These are phyloP conservation scores for Elaphurus davidianus DNA, from an alignment of 2,113 vertebrate species.

Conservation along the genomic window DNA sequence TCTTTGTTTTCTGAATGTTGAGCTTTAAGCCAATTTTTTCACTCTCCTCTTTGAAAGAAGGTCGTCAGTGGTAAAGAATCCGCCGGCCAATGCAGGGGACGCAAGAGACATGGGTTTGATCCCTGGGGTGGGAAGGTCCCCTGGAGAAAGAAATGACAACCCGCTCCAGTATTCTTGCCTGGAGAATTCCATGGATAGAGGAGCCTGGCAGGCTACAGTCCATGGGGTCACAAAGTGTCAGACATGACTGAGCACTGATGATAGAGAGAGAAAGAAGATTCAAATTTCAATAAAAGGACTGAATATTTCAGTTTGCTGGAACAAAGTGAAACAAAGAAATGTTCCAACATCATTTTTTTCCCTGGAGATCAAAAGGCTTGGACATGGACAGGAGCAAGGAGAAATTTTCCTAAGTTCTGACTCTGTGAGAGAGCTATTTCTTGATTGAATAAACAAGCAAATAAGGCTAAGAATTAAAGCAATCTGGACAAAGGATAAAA, in stretches of 20 bases:
- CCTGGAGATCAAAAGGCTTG: constrained; percentile 46
- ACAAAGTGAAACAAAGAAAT: constrained; percentile 64
- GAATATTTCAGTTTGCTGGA: constrained; percentile 51
- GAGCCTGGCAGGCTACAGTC: not conserved
- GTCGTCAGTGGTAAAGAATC: not conserved
- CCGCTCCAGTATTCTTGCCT: not conserved
- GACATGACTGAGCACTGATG: not conserved
- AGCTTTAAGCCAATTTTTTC: not conserved
- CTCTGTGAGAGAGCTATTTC: constrained; percentile 59
- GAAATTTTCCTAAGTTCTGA: constrained; percentile 26
- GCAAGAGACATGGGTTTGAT: not conserved
- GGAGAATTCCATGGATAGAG: not conserved
- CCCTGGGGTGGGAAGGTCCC: not conserved
- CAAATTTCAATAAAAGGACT: constrained; percentile 37
- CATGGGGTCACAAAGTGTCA: not conserved
- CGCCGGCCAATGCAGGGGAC: not conserved
- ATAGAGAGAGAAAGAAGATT: not conserved
- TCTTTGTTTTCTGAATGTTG: not conserved
- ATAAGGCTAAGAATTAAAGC: constrained; percentile 57
- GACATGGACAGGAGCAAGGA: constrained; percentile 33
- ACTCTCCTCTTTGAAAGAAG: not conserved
- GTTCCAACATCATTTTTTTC: constrained; percentile 48
- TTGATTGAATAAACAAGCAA: constrained; percentile 66
- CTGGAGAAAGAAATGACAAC: not conserved
- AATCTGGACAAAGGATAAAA: constrained; percentile 61